Evolutionary conservation across 2,797 vertebrate genomes (phyloP), one percentile per base, ranked within the genome.

Genomic region (Myotis planiceps): DNA sequence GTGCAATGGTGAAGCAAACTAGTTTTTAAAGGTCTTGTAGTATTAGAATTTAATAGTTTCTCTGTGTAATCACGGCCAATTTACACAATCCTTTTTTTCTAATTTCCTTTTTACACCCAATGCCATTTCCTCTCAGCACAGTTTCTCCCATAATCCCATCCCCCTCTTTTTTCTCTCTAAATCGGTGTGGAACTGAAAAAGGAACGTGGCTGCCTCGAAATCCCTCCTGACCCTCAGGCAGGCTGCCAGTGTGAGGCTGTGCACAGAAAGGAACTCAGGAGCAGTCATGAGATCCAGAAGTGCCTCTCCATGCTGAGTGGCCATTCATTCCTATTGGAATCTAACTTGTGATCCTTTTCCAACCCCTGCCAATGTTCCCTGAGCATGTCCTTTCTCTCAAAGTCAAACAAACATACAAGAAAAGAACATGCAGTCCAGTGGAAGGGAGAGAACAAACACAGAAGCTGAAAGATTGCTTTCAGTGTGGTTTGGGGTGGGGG

Each of bases 211-310:
- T 95, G 42, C 58, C 23, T 81, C 42, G 47, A 78, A 2, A 0
- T 45, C 81, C 66, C 71, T 93, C 5, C 80, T 93, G 87, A 85
- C 71, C 79, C 60, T 16, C 65, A 95, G 96, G 92, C 97, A 96
- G 39, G 65, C 78, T 0, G 7, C 65, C 0, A 12, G 69, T 42
- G 39, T 63, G 60, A 86, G 68, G 71, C 66, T 27, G n/a, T 7
- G 78, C 39, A 82, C 81, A 94, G 51, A 87, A 93, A 87, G 81
- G 13, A 16, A 10, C 37, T 19, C 8, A 55, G 89, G 78, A 85
- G 58, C 15, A 10, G 15, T 94, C 63, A 42, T 13, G 14, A 85
- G 78, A 58, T 23, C 95, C 32, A 9, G 21, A 65, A 32, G 0
- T 60, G 88, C 68, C 78, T 97, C 68, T 88, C 2, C 6, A 23